phyloP scores from a whole-genome alignment of 2,797 vertebrate species.

The Microchirus variegatus region DNA sequence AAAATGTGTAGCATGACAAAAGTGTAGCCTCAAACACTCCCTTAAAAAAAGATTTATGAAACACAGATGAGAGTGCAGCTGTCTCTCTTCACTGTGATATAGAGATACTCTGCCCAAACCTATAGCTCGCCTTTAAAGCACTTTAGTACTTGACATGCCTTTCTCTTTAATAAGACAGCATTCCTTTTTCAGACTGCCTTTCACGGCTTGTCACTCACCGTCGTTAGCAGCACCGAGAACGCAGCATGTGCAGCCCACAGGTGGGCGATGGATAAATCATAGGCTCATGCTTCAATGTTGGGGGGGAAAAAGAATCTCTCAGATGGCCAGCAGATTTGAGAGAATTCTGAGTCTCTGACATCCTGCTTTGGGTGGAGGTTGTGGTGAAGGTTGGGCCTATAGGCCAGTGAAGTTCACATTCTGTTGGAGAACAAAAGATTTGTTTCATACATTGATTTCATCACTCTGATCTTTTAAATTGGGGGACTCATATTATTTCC shows the following conservation, averaged over 20 bases:
- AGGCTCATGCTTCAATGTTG: too few species aligned
- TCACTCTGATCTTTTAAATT: too few species aligned
- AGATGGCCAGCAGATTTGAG: too few species aligned
- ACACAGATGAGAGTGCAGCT: constrained; percentile 18
- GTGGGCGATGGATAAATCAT: constrained; percentile 1
- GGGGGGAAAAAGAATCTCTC: too few species aligned
- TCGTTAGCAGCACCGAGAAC: constrained; percentile 9
- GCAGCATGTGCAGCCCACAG: constrained; percentile 6
- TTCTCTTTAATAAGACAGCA: constrained; percentile 29
- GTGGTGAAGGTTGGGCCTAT: too few species aligned
- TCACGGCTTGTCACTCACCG: constrained; percentile 19
- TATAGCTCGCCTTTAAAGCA: constrained; percentile 14
- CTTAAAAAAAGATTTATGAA: constrained; percentile 32
- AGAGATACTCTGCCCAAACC: constrained; percentile 4
- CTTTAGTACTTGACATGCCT: constrained; percentile 14
- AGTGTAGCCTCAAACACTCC: not conserved
- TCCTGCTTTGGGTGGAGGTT: too few species aligned
- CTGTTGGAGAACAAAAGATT: too few species aligned
- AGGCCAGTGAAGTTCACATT: too few species aligned
- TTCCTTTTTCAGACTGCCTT: constrained; percentile 32
- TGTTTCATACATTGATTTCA: too few species aligned
- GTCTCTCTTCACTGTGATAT: constrained; percentile 14
- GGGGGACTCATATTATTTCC: too few species aligned
- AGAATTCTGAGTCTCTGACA: too few species aligned
- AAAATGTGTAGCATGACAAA: not conserved